Percentiles rank a stretch among this genome's conserved stretches.
These are phyloP conservation scores for Branchellion lobata DNA, from an alignment of 2,888 invertebrate species.

Conservation along the genomic window DNA sequence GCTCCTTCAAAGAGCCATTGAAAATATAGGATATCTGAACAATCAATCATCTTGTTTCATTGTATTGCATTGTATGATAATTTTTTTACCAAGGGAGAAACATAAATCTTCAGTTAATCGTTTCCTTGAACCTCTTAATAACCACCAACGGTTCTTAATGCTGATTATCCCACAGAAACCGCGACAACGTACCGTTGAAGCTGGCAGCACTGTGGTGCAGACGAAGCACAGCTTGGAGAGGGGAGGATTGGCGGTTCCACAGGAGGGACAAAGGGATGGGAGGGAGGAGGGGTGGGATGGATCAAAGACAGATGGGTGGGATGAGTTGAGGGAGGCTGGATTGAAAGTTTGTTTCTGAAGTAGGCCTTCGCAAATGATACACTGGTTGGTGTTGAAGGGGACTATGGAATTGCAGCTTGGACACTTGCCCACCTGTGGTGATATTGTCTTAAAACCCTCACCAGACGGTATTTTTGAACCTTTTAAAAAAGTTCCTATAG, in stretches of 20 bases:
- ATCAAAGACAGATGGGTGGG: neutral
- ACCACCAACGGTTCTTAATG: too few species aligned
- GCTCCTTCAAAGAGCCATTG: too few species aligned
- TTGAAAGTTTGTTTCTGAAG: constrained; percentile 51
- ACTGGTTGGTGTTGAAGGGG: constrained; percentile 59
- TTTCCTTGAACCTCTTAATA: too few species aligned
- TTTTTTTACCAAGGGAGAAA: too few species aligned
- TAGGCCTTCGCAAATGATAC: constrained; percentile 61
- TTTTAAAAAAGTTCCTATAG: too few species aligned
- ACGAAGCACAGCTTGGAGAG: constrained; percentile 55
- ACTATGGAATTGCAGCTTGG: constrained; percentile 60
- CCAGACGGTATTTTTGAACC: too few species aligned
- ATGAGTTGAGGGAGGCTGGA: neutral
- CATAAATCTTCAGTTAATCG: too few species aligned
- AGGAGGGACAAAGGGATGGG: constrained; percentile 54
- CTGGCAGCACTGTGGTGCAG: constrained; percentile 52
- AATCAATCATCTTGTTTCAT: too few species aligned
- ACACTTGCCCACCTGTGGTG: constrained; percentile 61
- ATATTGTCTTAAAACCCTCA: too few species aligned
- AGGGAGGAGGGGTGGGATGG: neutral
- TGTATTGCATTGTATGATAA: too few species aligned
- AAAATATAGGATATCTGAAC: too few species aligned
- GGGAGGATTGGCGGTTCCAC: constrained; percentile 55
- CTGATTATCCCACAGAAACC: too few species aligned
- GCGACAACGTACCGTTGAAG: neutral